Conservation (phyloP, 1,140 invertebrate species). For the Mylabris phalerata region DNA sequence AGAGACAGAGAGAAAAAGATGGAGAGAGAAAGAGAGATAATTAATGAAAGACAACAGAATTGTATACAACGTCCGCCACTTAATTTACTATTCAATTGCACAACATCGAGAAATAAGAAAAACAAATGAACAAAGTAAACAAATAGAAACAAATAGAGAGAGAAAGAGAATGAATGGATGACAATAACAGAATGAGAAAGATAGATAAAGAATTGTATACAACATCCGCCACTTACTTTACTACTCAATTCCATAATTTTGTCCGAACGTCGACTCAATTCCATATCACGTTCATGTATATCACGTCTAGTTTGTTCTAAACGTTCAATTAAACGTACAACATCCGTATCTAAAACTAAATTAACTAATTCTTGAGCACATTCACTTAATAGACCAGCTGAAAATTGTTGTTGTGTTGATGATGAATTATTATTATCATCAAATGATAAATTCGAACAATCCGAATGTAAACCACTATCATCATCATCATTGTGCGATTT, state of each 20-base stretch:
- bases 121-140: too few relatives aligned
- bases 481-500: slow-evolving; percentile 65
- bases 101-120: too few relatives aligned
- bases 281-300: slow-evolving; percentile 66
- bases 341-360: slow-evolving; percentile 64
- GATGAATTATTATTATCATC: slow-evolving; percentile 29
- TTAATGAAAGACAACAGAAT: too few relatives aligned
- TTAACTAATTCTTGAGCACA: slow-evolving; percentile 64
- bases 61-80: too few relatives aligned
- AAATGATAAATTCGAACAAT: slow-evolving; percentile 47
- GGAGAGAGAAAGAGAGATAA: too few relatives aligned
- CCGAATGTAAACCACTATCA: slow-evolving; percentile 52
- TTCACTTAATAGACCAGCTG: slow-evolving; percentile 39
- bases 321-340: slow-evolving; percentile 73
- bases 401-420: slow-evolving; percentile 23
- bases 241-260: slow-evolving; percentile 71
- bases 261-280: slow-evolving; percentile 72
- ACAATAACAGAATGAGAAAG: too few relatives aligned
- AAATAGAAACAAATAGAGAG: too few relatives aligned
- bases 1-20: too few relatives aligned
- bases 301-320: slow-evolving; percentile 67
- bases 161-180: too few relatives aligned
- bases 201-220: too few relatives aligned
- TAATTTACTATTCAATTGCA: too few relatives aligned
- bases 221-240: slow-evolving; percentile 51